phyloP scores from a whole-genome alignment of 1,140 invertebrate genomes.

The Penaeus japonicus region DNA sequence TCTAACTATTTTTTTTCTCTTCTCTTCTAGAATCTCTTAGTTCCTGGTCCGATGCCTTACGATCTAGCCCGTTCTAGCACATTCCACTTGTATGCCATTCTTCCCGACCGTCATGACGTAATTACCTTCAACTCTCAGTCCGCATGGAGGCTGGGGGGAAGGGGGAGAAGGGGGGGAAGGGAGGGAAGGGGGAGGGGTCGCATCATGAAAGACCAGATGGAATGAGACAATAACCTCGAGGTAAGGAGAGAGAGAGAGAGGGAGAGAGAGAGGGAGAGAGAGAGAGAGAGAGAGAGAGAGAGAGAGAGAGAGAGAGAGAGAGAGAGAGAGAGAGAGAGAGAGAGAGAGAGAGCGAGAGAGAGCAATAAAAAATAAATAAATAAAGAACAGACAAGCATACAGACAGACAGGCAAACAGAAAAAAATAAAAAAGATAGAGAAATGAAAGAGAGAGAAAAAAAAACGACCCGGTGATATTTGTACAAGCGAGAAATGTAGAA shows the following conservation, averaged over 20 bases:
- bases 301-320: conserved; percentile 29
- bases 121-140: neutral
- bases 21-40: neutral
- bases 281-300: conserved; percentile 10
- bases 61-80: too few species aligned
- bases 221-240: too few species aligned
- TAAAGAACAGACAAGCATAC: too few species aligned
- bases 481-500: too few species aligned
- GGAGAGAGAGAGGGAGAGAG: neutral
- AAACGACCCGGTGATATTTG: too few species aligned
- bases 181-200: neutral
- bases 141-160: neutral
- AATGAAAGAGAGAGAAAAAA: too few species aligned
- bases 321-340: conserved; percentile 17
- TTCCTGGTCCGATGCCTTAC: too few species aligned
- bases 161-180: neutral
- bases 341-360: neutral
- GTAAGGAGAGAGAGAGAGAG: neutral
- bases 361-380: too few species aligned
- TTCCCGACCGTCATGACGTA: neutral
- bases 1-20: neutral
- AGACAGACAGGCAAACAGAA: too few species aligned
- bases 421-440: too few species aligned
- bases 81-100: neutral
- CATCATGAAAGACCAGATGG: too few species aligned